phyloP scores from a whole-genome alignment of 2,888 invertebrate species.

The Eupsilia transversa region DNA sequence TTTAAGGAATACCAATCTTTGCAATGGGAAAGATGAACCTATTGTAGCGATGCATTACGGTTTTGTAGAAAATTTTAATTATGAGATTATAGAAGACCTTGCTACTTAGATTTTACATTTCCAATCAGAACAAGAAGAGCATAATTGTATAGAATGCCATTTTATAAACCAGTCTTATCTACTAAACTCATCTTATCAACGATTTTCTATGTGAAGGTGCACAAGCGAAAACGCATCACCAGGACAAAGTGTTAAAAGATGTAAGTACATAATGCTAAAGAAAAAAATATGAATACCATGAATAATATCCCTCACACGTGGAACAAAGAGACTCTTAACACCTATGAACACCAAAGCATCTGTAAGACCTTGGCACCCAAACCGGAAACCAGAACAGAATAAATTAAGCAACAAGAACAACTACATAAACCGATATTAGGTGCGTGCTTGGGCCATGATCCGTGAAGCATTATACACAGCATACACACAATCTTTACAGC shows the following conservation, averaged over 20 bases:
- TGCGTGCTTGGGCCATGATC: constrained; percentile 47
- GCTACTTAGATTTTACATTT: background rate
- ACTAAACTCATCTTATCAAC: background rate
- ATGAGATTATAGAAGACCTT: background rate
- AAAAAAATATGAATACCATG: background rate
- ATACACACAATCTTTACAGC: constrained; percentile 49
- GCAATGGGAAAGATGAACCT: background rate
- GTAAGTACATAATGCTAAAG: background rate
- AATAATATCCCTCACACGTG: background rate
- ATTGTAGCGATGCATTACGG: background rate
- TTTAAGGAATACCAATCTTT: constrained; percentile 3
- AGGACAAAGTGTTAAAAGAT: background rate
- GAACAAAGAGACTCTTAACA: constrained; percentile 31
- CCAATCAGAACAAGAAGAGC: background rate
- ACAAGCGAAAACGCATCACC: background rate
- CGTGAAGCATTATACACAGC: constrained; percentile 36
- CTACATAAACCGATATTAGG: constrained; percentile 29
- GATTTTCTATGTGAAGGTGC: background rate
- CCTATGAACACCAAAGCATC: constrained; percentile 30
- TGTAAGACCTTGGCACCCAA: constrained; percentile 51
- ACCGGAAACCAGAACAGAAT: constrained; percentile 52
- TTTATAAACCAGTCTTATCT: background rate
- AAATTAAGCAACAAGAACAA: constrained; percentile 30
- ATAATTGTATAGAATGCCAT: background rate
- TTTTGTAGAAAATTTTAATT: constrained; percentile 8